These are phyloP conservation scores for Liparis tanakae DNA, from an alignment of 2,797 vertebrate species.

Conservation along the genomic window DNA sequence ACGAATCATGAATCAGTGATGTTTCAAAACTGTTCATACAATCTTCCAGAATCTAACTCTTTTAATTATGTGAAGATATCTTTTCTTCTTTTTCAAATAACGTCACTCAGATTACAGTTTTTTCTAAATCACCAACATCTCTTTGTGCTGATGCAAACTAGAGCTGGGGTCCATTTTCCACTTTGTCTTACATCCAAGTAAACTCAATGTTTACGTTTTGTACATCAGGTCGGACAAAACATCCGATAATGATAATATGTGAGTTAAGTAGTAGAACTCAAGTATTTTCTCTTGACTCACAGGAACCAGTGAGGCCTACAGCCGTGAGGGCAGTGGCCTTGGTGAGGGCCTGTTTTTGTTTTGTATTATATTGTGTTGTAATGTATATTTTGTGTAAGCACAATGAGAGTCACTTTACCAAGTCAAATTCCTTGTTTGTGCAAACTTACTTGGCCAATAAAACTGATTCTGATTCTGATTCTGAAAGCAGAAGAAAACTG, in stretches of 20 bases:
- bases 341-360: not conserved
- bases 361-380: no score
- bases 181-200: not conserved
- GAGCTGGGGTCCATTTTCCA: not conserved
- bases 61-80: not conserved
- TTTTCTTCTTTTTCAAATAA: not conserved
- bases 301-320: not conserved
- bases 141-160: not conserved
- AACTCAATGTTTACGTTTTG: not conserved
- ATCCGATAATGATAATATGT: not conserved
- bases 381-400: no score
- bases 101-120: not conserved
- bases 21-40: not conserved
- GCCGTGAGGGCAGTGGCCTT: not conserved
- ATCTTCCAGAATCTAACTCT: not conserved
- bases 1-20: no score
- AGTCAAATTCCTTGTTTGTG: no score
- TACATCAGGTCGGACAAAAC: no score
- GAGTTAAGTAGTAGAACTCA: not conserved
- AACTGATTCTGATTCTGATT: no score
- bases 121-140: not conserved
- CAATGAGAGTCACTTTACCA: no score
- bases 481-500: not conserved
- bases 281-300: not conserved
- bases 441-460: no score